phyloP scores from a whole-genome alignment of 35 echinoderm and acorn worm genomes.

The Apostichopus californicus region DNA sequence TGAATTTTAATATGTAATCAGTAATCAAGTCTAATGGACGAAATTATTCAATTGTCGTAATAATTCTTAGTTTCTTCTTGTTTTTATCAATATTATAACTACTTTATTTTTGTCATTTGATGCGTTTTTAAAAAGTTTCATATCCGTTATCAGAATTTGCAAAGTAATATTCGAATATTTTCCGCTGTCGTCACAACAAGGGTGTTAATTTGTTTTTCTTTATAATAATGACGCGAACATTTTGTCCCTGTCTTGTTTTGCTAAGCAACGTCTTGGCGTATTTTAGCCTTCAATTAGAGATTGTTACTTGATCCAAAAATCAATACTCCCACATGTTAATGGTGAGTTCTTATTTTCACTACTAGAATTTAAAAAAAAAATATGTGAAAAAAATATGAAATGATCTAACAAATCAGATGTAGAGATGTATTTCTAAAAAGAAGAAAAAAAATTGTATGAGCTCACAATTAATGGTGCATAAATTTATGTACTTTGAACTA shows the following conservation, averaged over 20 bases:
- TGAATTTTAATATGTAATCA: no score
- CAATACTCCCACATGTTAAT: background rate
- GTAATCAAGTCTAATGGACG: no score
- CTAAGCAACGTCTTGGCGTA: background rate
- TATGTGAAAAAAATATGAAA: no score
- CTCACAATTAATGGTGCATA: no score
- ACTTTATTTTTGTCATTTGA: background rate
- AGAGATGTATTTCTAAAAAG: no score
- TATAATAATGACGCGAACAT: background rate
- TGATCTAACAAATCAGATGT: no score
- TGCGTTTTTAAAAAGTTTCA: background rate
- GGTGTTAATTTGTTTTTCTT: background rate
- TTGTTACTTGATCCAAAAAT: background rate
- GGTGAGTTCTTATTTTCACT: background rate
- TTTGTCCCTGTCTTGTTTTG: background rate
- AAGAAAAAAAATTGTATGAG: no score
- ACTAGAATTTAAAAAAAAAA: background rate
- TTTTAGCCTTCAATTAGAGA: background rate
- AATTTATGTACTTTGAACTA: no score
- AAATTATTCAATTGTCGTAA: no score
- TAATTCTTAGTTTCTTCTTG: background rate
- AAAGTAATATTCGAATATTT: background rate
- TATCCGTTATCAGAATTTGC: background rate
- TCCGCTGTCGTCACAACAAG: background rate
- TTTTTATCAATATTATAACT: background rate